Evolutionary conservation across 2,888 invertebrate species (phyloP).

Genomic region (Clitarchus hookeri): DNA sequence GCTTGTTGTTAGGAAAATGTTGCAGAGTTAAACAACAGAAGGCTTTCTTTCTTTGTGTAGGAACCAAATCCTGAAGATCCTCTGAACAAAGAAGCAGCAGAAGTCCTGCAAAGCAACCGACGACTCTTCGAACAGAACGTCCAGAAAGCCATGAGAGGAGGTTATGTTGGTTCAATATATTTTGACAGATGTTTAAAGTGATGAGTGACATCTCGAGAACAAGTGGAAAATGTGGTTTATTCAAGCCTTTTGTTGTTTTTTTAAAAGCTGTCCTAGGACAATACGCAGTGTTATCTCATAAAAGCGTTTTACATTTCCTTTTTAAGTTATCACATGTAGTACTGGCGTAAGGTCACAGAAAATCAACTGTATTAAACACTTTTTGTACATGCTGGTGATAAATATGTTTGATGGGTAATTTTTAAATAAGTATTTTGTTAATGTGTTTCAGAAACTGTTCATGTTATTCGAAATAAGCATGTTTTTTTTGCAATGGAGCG

Average conservation of each 20-base stretch:
- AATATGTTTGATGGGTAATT: background rate
- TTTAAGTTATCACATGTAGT: background rate
- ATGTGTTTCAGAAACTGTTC: background rate
- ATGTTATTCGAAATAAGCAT: background rate
- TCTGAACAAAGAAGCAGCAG: slow-evolving; percentile 97
- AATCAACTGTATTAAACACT: background rate
- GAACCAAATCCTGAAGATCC: slow-evolving; percentile 99
- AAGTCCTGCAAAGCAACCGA: slow-evolving; percentile 92
- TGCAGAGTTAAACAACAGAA: background rate
- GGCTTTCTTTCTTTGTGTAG: slow-evolving; percentile 57
- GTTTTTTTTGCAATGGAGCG: background rate
- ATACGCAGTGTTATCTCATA: background rate
- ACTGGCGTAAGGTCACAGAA: background rate
- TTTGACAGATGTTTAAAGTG: slow-evolving; percentile 96
- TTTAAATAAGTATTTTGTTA: background rate
- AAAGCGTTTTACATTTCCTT: background rate
- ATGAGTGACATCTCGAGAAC: slow-evolving; percentile 52
- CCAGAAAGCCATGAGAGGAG: slow-evolving; percentile 93
- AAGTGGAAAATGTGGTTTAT: background rate
- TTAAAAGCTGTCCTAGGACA: background rate
- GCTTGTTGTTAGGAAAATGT: slow-evolving; percentile 29
- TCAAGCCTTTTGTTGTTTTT: background rate
- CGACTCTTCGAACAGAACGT: slow-evolving; percentile 96
- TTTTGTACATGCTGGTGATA: background rate
- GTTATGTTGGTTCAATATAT: slow-evolving; percentile 90